Conservation (phyloP, 2,888 invertebrate genomes). For the Omphaloscelis lunosa region DNA sequence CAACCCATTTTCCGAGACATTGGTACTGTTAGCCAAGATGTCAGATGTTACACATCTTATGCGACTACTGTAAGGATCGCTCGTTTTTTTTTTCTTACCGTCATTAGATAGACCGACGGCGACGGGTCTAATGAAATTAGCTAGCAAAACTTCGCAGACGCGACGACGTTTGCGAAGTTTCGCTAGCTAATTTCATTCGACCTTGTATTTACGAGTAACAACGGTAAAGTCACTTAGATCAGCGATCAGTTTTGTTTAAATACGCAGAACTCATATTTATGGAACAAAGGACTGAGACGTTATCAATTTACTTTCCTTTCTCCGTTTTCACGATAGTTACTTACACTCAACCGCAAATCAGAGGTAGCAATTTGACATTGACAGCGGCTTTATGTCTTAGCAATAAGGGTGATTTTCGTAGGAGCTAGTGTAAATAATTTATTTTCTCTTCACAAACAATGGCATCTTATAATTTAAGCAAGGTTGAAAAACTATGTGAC, state of each 20-base stretch:
- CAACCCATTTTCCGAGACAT: too few relatives aligned
- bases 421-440: background rate
- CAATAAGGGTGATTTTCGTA: background rate
- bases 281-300: background rate
- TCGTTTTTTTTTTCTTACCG: too few relatives aligned
- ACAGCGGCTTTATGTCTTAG: background rate
- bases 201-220: too few relatives aligned
- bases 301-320: background rate
- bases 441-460: too few relatives aligned
- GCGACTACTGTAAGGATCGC: too few relatives aligned
- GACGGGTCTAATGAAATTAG: too few relatives aligned
- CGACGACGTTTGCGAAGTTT: background rate
- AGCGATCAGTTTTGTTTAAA: background rate
- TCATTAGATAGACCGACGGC: background rate
- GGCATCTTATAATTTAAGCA: too few relatives aligned
- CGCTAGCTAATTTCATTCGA: background rate
- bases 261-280: conserved; percentile 1
- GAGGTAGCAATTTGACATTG: background rate
- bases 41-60: too few relatives aligned
- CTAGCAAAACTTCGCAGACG: too few relatives aligned
- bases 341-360: background rate
- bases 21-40: too few relatives aligned
- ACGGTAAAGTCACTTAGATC: background rate
- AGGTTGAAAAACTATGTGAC: too few relatives aligned
- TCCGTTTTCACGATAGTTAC: background rate